Percentiles rank a stretch among this genome's conserved stretches.
Evolutionary conservation across 2,797 vertebrate genomes (phyloP).

Genomic region (Xenops minutus): DNA sequence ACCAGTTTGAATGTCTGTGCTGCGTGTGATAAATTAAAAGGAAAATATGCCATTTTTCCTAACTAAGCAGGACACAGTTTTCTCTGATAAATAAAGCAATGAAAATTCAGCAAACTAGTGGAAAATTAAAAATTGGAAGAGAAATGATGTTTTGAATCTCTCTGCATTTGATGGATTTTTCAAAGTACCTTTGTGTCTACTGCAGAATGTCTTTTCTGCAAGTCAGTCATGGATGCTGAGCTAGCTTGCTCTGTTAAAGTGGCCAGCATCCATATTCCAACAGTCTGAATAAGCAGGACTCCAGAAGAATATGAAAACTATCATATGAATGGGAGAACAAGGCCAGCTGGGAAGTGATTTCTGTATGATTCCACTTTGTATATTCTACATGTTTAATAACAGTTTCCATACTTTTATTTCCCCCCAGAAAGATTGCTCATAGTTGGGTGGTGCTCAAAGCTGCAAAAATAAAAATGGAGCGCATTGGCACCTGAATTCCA

Average conservation of each 20-base stretch:
- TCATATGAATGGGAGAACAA: not conserved
- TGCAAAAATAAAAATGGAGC: not conserved
- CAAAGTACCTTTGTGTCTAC: not conserved
- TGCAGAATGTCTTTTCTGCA: not conserved
- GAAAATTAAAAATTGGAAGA: not conserved
- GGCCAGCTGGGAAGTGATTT: constrained; percentile 26
- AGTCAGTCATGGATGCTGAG: not conserved
- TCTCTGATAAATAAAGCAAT: not conserved
- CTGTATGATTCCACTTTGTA: not conserved
- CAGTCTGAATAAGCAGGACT: not conserved
- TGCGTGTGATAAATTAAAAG: not conserved
- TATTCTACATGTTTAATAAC: not conserved
- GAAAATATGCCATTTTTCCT: not conserved
- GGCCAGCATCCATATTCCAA: not conserved
- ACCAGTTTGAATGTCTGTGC: not conserved
- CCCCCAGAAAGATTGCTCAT: not conserved
- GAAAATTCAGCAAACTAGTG: not conserved
- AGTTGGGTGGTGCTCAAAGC: not conserved
- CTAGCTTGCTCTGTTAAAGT: not conserved
- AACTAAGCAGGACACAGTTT: not conserved
- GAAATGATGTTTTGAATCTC: not conserved
- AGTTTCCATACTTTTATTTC: not conserved
- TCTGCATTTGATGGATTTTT: not conserved
- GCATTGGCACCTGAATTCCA: not conserved
- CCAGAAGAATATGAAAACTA: constrained; percentile 8